These are phyloP conservation scores for Heptranchias perlo DNA, from an alignment of 2,113 vertebrate genomes.

Conservation along the genomic window DNA sequence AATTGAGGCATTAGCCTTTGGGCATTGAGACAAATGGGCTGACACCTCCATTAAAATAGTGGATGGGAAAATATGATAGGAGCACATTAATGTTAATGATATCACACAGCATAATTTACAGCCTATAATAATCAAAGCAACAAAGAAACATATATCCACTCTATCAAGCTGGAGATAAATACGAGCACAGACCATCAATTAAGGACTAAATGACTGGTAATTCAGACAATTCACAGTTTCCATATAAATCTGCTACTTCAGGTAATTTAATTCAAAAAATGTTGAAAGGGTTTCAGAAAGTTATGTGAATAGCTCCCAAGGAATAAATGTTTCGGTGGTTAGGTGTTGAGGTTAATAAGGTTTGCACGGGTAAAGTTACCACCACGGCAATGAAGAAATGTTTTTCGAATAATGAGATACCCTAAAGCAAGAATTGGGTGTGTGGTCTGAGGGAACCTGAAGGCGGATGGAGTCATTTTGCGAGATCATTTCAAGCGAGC, in stretches of 20 bases:
- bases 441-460: constrained; percentile 12
- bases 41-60: neutral
- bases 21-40: neutral
- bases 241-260: neutral
- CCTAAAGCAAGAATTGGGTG: constrained; percentile 17
- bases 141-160: neutral
- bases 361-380: constrained; percentile 13
- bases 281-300: neutral
- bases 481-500: constrained; percentile 11
- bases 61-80: neutral
- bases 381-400: neutral
- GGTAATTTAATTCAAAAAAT: neutral
- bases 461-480: neutral
- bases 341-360: neutral
- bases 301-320: neutral
- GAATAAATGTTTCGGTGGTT: neutral
- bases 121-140: neutral
- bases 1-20: neutral
- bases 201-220: neutral
- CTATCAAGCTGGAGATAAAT: neutral
- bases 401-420: neutral
- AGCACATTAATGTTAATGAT: neutral
- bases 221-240: neutral
- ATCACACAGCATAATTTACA: neutral
- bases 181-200: neutral